phyloP scores from a whole-genome alignment of 2,113 vertebrate species.

The Microtus montanus region DNA sequence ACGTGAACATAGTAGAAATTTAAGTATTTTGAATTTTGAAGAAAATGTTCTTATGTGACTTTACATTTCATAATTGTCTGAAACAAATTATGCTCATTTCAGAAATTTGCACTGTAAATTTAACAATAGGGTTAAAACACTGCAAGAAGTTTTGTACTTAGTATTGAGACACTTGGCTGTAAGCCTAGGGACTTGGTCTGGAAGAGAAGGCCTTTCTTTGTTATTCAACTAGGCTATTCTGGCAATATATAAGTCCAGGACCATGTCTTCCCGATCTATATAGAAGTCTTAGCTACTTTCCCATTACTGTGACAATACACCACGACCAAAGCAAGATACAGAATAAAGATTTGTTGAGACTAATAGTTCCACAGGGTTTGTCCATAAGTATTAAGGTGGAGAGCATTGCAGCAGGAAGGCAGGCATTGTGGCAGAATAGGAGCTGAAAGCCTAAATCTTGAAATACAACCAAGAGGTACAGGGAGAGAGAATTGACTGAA shows the following conservation, averaged over 20 bases:
- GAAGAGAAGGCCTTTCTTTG: neutral
- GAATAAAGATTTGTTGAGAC: neutral
- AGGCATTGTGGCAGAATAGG: neutral
- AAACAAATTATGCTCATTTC: neutral
- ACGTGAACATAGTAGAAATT: neutral
- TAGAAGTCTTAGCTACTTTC: neutral
- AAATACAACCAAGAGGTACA: neutral
- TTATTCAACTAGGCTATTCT: too few species aligned
- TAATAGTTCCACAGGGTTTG: too few species aligned
- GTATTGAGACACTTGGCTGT: neutral
- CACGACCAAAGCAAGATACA: neutral
- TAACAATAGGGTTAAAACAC: neutral
- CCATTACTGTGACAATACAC: neutral
- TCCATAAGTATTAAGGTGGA: too few species aligned
- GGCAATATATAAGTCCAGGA: neutral
- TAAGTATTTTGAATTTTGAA: slow-evolving; percentile 8
- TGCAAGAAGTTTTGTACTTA: neutral
- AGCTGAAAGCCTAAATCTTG: neutral
- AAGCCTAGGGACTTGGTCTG: neutral
- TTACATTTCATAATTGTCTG: neutral
- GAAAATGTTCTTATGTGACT: neutral
- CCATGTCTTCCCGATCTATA: neutral
- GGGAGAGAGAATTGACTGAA: too few species aligned
- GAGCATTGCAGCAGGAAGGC: too few species aligned
- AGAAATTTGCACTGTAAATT: slow-evolving; percentile 17